These are phyloP conservation scores for Uropetala carovei DNA, from an alignment of 2,888 invertebrate genomes.

Conservation along the genomic window DNA sequence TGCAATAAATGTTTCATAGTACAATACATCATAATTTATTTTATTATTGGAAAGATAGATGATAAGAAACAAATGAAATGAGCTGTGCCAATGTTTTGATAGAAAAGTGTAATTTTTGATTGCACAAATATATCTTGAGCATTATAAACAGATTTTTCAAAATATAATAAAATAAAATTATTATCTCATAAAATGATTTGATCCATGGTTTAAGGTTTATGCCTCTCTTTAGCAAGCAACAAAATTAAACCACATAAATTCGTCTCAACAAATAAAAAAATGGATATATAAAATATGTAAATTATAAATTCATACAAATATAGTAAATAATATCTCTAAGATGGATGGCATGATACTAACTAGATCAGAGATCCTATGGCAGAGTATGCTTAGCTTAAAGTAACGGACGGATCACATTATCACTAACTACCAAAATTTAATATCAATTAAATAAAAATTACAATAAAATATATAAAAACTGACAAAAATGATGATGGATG, in stretches of 20 bases:
- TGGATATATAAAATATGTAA: background rate
- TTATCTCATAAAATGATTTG: background rate
- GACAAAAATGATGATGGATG: background rate
- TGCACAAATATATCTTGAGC: too few species aligned
- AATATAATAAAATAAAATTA: background rate
- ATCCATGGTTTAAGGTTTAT: background rate
- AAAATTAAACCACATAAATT: background rate
- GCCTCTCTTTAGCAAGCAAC: background rate
- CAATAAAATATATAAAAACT: background rate
- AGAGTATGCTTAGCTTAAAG: slow-evolving; percentile 21
- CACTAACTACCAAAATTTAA: slow-evolving; percentile 42
- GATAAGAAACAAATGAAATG: too few species aligned
- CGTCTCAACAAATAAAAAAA: background rate
- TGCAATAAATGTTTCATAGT: too few species aligned
- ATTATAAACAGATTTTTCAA: too few species aligned
- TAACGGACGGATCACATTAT: slow-evolving; percentile 56
- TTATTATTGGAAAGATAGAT: too few species aligned
- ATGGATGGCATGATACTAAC: slow-evolving; percentile 47
- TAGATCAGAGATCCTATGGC: background rate
- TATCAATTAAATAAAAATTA: background rate
- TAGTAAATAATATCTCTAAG: background rate
- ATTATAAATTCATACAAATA: background rate
- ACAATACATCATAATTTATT: too few species aligned
- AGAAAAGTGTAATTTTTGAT: too few species aligned
- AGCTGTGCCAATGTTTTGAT: too few species aligned